Base-by-base conservation (phyloP, 2,797 vertebrate genomes). In the Helicolenus hilgendorfi region DNA sequence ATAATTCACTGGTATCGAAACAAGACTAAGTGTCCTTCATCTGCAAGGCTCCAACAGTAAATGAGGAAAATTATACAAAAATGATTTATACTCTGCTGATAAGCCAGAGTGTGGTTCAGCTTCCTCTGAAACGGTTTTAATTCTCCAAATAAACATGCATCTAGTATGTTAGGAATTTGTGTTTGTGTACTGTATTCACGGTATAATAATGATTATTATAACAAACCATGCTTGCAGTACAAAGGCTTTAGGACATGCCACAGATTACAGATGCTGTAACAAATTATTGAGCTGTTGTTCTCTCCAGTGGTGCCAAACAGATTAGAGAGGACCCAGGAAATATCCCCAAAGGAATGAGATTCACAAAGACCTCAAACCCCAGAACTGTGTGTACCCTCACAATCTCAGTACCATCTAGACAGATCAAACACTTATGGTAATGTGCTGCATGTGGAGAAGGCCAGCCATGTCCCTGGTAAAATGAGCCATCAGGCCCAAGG, bases 1-100 rank as follows among this genome's bases (percentile, higher is more conserved):
- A 97, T 98, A 96, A 98, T 98, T 98, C 95, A 98, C 92, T 72
- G 85, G 85, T 96, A 95, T 95, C 95, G 92, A 96, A 96, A 91
- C 92, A 92, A 88, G 94, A 94, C 85, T 90, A 92, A 96, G 90
- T 89, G 95, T 95, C 94, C 92, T 96, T 96, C 95, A 94, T 93
- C 87, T 89, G 79, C 81, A 68, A 87, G 74, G 76, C 82, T 90
- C 81, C 77, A 84, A 82, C 76, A 79, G 83, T 89, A 94, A 92
- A 92, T 88, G 70, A 64, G 64, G 41, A 58, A 85, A 90, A 91
- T 92, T 84, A 81, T 70, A 65, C 56, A 79, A 83, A 92, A 92
- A 77, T 88, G 73, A 95, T 92, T 94, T 90, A 94, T 91, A 84
- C 15, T 11, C 49, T 36, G 45, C 56, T 75, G 49, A 83, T 81